Base-by-base conservation (phyloP, 1,140 invertebrate genomes). In the Drosophila punjabiensis region DNA sequence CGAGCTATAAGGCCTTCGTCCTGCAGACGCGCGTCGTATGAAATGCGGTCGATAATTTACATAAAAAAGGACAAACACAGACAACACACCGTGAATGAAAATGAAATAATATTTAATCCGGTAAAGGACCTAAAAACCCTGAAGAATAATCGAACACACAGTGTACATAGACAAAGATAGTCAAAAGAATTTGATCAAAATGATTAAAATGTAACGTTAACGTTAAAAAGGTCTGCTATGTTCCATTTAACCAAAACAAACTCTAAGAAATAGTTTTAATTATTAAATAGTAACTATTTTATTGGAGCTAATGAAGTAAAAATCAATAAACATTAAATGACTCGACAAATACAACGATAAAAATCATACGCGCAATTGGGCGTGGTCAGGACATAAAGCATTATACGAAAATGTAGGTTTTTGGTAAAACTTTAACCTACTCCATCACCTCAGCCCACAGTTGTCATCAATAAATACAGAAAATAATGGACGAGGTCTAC, bases 41-140 rank as follows among this genome's bases (percentile, higher is more conserved):
- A 89, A 87, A 67, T 70, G 67, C 85, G 85, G 86, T 88, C 85
- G 85, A 88, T 88, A 88, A 89, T 89, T 88, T 88, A 85, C 81
- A 89, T 89, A 89, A 70, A 86, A 83, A 68, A 66, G 67, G 58
- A 69, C 70, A 78, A 78, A 71, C 50, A 53, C 62, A 60, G 55
- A 61, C 62, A 47, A 56, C 41, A 47, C 35, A 80, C 45, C 39
- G 56, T 55, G 69, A 69, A 58, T 69, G 47, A 63, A 69, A 71
- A 75, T 83, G 62, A 58, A 84, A 79, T 66, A 71, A 78, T 74
- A 74, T 52, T 73, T 73, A 37, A 71, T 61, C 70, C 52, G 55
- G 69, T 71, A 52, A 71, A 39, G 6, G 13, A 5, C 2, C 13
- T 43, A 30, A 43, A 24, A 10, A 43, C 4, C 8, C 18, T 45